Evolutionary conservation across 2,888 invertebrate genomes (phyloP), one percentile per base, ranked within the genome.

Genomic region (Acanthopleura granulata): DNA sequence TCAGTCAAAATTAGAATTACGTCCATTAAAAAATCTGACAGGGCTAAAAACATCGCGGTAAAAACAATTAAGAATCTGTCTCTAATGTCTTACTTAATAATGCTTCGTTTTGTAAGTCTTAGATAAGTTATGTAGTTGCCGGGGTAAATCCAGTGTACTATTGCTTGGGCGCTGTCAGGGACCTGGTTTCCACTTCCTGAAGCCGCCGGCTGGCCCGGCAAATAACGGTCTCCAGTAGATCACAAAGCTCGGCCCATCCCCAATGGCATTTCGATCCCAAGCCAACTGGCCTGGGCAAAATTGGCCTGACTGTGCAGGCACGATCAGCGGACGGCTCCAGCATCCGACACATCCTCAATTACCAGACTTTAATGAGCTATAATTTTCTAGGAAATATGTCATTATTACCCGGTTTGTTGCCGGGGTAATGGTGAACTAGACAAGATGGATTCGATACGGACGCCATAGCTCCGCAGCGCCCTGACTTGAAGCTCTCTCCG

Each of bases 311-410:
- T 27, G 66, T 66, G 29, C 27, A 66, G 66, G 66, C 66, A 66
- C 66, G 66, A 66, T 66, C 66, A 27, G 66, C 16, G 27, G 18
- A 15, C 16, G 25, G 29, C 66, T 22, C 29, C 27, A 66, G 66
- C 66, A 66, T 66, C 66, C 66, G 66, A 66, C 66, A 66, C 66
- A 66, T 22, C 66, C 25, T 66, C 66, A 66, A 66, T 66, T 66
- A 66, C 25, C 22, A 27, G 66, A 66, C 66, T 66, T 66, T 66
- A 66, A 66, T 66, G 66, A 66, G 25, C 27, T 66, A 66, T 66
- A 66, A 66, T 66, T 66, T 66, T 66, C 66, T 66, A 27, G 66
- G 66, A 66, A 66, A 27, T 66, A 66, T 66, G 66, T 66, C 66
- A 66, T 66, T 66, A 66, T 66, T 66, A 66, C 16, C 29, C 66